phyloP scores from a whole-genome alignment of 2,113 vertebrate species.

The Neotoma lepida region DNA sequence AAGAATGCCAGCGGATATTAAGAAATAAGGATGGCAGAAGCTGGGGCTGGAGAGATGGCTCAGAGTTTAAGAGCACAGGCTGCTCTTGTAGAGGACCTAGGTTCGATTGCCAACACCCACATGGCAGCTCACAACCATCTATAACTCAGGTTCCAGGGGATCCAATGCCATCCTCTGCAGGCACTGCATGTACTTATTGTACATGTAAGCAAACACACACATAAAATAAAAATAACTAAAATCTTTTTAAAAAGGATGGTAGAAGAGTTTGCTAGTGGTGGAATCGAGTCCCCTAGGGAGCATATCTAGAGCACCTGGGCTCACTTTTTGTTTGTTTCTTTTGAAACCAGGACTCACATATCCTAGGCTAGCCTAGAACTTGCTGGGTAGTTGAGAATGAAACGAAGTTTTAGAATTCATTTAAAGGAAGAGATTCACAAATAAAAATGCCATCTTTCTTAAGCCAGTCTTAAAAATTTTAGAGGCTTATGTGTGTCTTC shows the following conservation, averaged over 20 bases:
- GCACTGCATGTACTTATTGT: background rate
- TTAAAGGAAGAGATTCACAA: background rate
- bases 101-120: background rate
- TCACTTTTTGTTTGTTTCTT: background rate
- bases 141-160: background rate
- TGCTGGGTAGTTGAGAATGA: background rate
- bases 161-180: background rate
- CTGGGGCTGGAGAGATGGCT: background rate
- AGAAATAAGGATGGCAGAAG: background rate
- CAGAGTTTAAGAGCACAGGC: background rate
- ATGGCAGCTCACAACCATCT: background rate
- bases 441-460: background rate
- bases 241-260: background rate
- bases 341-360: background rate
- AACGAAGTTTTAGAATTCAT: background rate
- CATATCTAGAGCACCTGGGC: background rate
- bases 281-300: background rate
- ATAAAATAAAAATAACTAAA: background rate
- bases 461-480: background rate
- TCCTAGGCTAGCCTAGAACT: background rate
- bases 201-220: background rate
- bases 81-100: background rate
- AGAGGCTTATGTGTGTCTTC: background rate
- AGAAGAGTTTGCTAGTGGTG: background rate
- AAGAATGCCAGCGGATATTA: constrained; percentile 1